Evolutionary conservation across 2,797 vertebrate species (phyloP), one percentile per base, ranked within the genome.

Genomic region (Iguana delicatissima): DNA sequence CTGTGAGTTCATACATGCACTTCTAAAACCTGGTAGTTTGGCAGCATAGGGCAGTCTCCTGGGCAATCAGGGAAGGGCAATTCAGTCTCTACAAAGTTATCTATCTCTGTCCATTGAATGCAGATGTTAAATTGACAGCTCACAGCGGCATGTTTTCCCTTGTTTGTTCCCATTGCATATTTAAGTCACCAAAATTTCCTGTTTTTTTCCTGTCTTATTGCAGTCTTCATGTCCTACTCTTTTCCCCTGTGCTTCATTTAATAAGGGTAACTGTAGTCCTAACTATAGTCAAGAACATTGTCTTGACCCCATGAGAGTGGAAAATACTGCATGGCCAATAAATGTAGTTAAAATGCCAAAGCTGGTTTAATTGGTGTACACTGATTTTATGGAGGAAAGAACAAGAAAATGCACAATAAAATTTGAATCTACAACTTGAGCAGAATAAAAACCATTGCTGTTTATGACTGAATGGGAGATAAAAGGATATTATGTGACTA

Each of bases 191-290:
- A 87, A 14, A 89, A 35, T 26, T 93, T 92, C 95, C 84, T 89
- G 35, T 94, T 96, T 80, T 80, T 91, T 87, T 42, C 42, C 46
- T 77, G 85, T 92, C 84, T 92, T 83, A 80, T 81, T 93, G 81
- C 91, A 80, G 93, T 95, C 94, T 96, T 64, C 10, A 57, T 88
- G 93, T 92, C 52, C 90, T 94, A 88, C 90, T 96, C 91, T 92
- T 52, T 69, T 62, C 3, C 77, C 86, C 1, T 69, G 10, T 84
- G 82, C 92, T 94, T 92, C 24, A 16, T 80, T 80, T 87, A 84
- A 90, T 92, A 82, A 88, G 62, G 76, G n/a, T 93, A 93, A 94
- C 89, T 95, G 67, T 94, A 96, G 91, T 92, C 85, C 89, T 93
- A 93, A 88, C 82, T 22, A 42, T 86, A 91, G 88, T 77, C 72